Evolutionary conservation across 2,888 invertebrate species (phyloP), one percentile per base, ranked within the genome.

Genomic region (Linhomoeus sp.): DNA sequence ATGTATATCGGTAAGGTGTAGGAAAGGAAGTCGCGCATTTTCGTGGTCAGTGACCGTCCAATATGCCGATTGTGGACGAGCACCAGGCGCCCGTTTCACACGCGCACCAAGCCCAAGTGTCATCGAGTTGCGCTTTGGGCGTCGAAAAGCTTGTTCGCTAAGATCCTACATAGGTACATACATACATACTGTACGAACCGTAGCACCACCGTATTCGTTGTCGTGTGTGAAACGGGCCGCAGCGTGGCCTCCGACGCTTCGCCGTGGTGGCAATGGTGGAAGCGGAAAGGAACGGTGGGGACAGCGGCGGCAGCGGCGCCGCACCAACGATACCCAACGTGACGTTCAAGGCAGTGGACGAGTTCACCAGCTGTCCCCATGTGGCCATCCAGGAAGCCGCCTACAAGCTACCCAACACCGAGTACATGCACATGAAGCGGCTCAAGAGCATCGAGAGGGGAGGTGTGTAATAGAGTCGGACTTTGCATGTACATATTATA

Each of bases 391-490:
- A 20, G n/a, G 47, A 47, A 20, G 47, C 24, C 37, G 20, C 26
- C 25, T 43, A 36, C 20, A 35, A 35, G 24, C 48, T 48, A 3
- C 5, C 25, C 3, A 41, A 45, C 20, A n/a, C 41, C n/a, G 48
- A 48, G 25, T 22, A n/a, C 38, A 14, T 48, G 9, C 39, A 35
- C 41, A 48, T 2, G 50, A 56, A 56, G 35, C 52, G 54, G 38
- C 43, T 56, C 19, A 55, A 51, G 40, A 51, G 52, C 45, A 48
- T 56, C 3, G 56, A 56, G 24, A 49, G 45, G 48, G 51, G 50
- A 39, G 53, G 56, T 56, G 35, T 41, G 29, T 29, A 12, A 5
- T 5, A 5, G 29, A 9, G 7, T 29, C n/a, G n/a, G n/a, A n/a
- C n/a, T n/a, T n/a, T n/a, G n/a, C n/a, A n/a, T n/a, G n/a, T n/a